Percentiles rank a stretch among this genome's conserved stretches.
These are phyloP conservation scores for Nycticorax nycticorax DNA, from an alignment of 2,113 vertebrate genomes.

Conservation along the genomic window DNA sequence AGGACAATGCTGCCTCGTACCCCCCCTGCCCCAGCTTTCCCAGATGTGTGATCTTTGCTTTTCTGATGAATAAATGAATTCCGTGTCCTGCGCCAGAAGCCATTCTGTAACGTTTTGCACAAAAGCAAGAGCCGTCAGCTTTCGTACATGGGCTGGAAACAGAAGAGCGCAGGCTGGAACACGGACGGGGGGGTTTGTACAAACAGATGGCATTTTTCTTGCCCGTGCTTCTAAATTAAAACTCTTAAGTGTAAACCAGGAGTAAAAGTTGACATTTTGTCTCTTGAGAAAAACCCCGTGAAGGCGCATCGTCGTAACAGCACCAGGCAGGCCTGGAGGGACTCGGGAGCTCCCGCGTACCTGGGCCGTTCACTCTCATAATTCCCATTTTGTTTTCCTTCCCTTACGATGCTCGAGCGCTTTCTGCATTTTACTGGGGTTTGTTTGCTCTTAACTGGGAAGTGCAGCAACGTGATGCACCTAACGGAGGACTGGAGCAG, in stretches of 20 bases:
- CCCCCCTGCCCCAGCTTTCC: not conserved
- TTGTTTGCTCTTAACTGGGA: not conserved
- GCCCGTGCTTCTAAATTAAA: slow-evolving; percentile 57
- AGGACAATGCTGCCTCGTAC: not conserved
- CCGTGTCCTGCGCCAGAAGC: not conserved
- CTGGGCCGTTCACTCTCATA: not conserved
- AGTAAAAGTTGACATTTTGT: slow-evolving; percentile 49
- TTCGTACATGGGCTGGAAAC: not conserved
- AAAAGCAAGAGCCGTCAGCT: slow-evolving; percentile 32
- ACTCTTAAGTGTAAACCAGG: not conserved
- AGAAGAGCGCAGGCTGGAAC: not conserved
- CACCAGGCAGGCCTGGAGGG: not conserved
- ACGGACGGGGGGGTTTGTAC: not conserved
- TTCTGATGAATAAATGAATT: not conserved
- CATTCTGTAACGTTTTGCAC: slow-evolving; percentile 2
- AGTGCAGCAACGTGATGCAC: not conserved
- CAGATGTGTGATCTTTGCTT: not conserved
- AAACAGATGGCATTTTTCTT: slow-evolving; percentile 60
- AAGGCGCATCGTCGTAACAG: not conserved
- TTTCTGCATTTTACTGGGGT: not conserved
- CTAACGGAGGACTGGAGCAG: not conserved
- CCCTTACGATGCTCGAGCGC: not conserved
- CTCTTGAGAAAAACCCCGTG: not conserved
- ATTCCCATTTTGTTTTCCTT: not conserved
- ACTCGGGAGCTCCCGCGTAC: not conserved